phyloP scores from a whole-genome alignment of 1,140 invertebrate genomes.

The Lethrus apterus region DNA sequence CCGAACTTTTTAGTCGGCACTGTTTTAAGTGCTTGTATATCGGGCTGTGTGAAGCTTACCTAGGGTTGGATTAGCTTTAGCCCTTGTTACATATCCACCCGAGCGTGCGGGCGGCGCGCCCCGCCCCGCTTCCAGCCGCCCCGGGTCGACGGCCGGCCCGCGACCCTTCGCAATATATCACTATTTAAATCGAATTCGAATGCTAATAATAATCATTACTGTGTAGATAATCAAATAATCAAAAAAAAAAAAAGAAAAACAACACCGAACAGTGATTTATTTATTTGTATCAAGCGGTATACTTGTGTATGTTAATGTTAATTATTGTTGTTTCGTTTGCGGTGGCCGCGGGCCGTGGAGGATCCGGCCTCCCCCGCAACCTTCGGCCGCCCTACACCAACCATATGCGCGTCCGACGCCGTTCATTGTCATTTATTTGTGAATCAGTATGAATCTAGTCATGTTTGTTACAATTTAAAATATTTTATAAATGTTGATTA shows the following conservation, averaged over 20 bases:
- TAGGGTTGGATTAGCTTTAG: constrained; percentile 44
- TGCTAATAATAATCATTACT: constrained; percentile 40
- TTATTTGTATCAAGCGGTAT: constrained; percentile 33
- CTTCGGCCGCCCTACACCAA: constrained; percentile 22
- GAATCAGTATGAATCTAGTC: constrained; percentile 45
- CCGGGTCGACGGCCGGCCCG: constrained; percentile 22
- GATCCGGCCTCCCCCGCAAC: constrained; percentile 25
- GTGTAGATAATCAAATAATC: constrained; percentile 43
- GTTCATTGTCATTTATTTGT: constrained; percentile 42
- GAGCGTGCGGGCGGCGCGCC: constrained; percentile 30
- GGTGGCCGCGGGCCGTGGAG: constrained; percentile 16
- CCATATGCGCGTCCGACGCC: constrained; percentile 29
- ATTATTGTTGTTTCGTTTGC: constrained; percentile 32
- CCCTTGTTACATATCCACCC: constrained; percentile 44
- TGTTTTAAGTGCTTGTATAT: constrained; percentile 45
- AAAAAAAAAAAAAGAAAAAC: constrained; percentile 24
- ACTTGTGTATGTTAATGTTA: constrained; percentile 37
- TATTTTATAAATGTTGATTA: constrained; percentile 46
- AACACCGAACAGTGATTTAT: constrained; percentile 29
- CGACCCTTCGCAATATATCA: constrained; percentile 36
- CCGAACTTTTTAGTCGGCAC: constrained; percentile 41
- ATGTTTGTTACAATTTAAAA: constrained; percentile 46
- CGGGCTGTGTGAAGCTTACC: constrained; percentile 44
- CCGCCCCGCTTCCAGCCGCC: constrained; percentile 26
- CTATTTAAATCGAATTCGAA: constrained; percentile 38